phyloP scores from a whole-genome alignment of 2,888 invertebrate genomes.

The Reticulitermes lucifugus region DNA sequence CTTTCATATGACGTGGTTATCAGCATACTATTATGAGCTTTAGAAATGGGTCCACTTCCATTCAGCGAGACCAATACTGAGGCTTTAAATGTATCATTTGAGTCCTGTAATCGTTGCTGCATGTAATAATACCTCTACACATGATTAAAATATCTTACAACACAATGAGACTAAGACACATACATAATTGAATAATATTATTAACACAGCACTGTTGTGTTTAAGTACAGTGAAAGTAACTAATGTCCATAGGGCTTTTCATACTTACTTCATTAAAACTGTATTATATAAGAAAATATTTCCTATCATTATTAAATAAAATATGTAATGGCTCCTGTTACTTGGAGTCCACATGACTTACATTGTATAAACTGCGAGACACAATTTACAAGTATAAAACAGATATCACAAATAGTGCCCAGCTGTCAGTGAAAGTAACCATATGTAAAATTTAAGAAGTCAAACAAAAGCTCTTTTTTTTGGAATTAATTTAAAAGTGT shows the following conservation, averaged over 20 bases:
- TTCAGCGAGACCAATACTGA: no score
- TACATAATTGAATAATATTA: not conserved
- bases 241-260: not conserved
- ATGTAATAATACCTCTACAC: no score
- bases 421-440: not conserved
- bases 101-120: no score
- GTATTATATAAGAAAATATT: not conserved
- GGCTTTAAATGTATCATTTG: no score
- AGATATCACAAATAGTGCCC: conserved; percentile 9
- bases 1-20: no score
- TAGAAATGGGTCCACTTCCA: no score
- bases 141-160: no score
- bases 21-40: no score
- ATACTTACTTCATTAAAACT: conserved; percentile 7
- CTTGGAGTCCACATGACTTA: not conserved
- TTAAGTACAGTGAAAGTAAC: not conserved
- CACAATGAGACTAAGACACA: not conserved
- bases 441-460: not conserved
- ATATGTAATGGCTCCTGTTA: not conserved
- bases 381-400: not conserved
- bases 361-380: not conserved
- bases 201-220: not conserved
- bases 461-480: not conserved
- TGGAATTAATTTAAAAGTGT: not conserved
- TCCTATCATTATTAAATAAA: not conserved